Conservation (phyloP, 2,888 invertebrate genomes). For the Apotomis turbidana region DNA sequence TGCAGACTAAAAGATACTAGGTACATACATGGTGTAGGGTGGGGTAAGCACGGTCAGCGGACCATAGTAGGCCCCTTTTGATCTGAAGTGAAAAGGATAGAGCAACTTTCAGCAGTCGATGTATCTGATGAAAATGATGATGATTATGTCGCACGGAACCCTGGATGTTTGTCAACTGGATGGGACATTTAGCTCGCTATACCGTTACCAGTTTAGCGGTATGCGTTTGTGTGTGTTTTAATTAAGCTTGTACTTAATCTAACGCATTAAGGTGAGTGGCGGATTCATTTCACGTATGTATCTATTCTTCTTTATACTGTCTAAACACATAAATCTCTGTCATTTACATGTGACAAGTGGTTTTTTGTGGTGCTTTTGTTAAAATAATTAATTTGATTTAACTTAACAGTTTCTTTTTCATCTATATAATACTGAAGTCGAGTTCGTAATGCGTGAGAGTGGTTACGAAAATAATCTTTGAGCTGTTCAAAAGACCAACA, state of each 20-base stretch:
- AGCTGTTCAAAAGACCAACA: too few species aligned
- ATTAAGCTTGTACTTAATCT: slow-evolving; percentile 37
- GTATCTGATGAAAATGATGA: background rate
- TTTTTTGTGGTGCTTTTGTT: background rate
- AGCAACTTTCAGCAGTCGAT: background rate
- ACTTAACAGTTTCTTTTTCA: background rate
- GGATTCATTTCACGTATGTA: slow-evolving; percentile 15
- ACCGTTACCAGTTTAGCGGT: slow-evolving; percentile 33
- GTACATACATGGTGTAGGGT: too few species aligned
- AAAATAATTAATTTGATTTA: background rate
- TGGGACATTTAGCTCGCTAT: slow-evolving; percentile 27
- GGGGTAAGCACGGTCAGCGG: too few species aligned
- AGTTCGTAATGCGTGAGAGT: background rate
- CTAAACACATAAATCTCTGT: slow-evolving; percentile 16
- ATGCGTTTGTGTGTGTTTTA: slow-evolving; percentile 35
- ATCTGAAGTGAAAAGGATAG: too few species aligned
- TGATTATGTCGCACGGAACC: background rate
- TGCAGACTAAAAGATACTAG: too few species aligned
- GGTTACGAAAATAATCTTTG: too few species aligned
- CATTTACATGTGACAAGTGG: slow-evolving; percentile 14
- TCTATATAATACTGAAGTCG: background rate
- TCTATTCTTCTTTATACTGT: slow-evolving; percentile 6
- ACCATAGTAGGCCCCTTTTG: too few species aligned
- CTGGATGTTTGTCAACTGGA: slow-evolving; percentile 10
- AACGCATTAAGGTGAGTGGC: slow-evolving; percentile 15